phyloP scores from a whole-genome alignment of 1,140 invertebrate species.

The Lucilia sericata region DNA sequence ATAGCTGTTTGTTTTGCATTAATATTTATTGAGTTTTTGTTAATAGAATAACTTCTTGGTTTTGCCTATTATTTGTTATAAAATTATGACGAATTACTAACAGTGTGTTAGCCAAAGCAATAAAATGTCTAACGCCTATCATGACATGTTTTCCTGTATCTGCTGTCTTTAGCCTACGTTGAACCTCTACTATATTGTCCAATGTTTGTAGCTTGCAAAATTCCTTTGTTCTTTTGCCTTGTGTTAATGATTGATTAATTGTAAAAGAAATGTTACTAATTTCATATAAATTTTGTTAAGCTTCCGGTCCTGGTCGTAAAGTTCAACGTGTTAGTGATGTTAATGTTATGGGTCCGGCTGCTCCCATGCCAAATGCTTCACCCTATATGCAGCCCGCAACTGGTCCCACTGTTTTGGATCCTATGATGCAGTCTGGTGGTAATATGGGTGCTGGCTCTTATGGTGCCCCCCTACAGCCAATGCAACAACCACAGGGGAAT shows the following conservation, averaged over 20 bases:
- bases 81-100: background rate
- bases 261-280: background rate
- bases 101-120: too few relatives aligned
- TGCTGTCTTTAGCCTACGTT: background rate
- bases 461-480: background rate
- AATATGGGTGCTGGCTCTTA: conserved; percentile 46
- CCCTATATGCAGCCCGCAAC: conserved; percentile 63
- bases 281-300: background rate
- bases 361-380: conserved; percentile 58
- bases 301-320: conserved; percentile 68
- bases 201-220: conserved; percentile 55
- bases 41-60: background rate
- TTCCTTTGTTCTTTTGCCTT: conserved; percentile 46
- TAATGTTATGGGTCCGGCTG: conserved; percentile 72
- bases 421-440: conserved; percentile 55
- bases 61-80: conserved; percentile 18
- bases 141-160: conserved; percentile 35
- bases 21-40: background rate
- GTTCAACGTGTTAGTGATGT: conserved; percentile 76
- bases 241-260: background rate
- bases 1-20: background rate
- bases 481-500: conserved; percentile 26
- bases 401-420: conserved; percentile 66
- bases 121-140: background rate
- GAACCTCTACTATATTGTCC: background rate